A percentile compares a stretch with the other conserved stretches of the same genome.
These are phyloP conservation scores for Drosophila anomelani DNA, from an alignment of 2,888 invertebrate species.

Conservation along the genomic window DNA sequence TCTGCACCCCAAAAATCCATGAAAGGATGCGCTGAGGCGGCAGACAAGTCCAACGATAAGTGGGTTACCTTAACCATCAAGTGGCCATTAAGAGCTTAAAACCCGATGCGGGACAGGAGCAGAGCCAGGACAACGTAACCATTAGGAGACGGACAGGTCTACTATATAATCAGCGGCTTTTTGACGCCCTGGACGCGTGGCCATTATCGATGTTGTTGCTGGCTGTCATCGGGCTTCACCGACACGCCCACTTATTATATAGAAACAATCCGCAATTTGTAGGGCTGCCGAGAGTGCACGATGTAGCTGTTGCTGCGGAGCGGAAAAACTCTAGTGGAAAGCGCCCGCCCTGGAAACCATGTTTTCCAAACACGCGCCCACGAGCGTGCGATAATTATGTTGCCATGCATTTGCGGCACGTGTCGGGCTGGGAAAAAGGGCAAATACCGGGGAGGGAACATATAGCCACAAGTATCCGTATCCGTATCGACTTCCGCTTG, in stretches of 20 bases:
- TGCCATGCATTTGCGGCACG: conserved; percentile 75
- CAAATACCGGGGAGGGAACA: neutral
- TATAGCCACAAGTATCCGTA: conserved; percentile 81
- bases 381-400: conserved; percentile 83
- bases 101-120: conserved; percentile 50
- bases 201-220: conserved; percentile 51
- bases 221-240: conserved; percentile 49
- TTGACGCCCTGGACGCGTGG: conserved; percentile 70
- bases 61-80: conserved; percentile 61
- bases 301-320: conserved; percentile 8
- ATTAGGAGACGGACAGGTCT: conserved; percentile 55
- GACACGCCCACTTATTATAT: conserved; percentile 71
- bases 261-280: conserved; percentile 76
- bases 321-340: conserved; percentile 59
- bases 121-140: conserved; percentile 14
- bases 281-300: conserved; percentile 29
- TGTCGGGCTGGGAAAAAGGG: conserved; percentile 48
- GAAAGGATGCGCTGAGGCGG: conserved; percentile 25
- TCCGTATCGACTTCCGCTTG: conserved; percentile 71
- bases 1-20: neutral
- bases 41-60: conserved; percentile 4
- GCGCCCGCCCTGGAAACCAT: conserved; percentile 15
- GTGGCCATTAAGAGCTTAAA: conserved; percentile 77
- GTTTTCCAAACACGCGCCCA: conserved; percentile 60
- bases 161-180: conserved; percentile 75